Evolutionary conservation across 2,888 invertebrate genomes (phyloP), one percentile per base, ranked within the genome.

Genomic region (Psylliodes chrysocephalus): DNA sequence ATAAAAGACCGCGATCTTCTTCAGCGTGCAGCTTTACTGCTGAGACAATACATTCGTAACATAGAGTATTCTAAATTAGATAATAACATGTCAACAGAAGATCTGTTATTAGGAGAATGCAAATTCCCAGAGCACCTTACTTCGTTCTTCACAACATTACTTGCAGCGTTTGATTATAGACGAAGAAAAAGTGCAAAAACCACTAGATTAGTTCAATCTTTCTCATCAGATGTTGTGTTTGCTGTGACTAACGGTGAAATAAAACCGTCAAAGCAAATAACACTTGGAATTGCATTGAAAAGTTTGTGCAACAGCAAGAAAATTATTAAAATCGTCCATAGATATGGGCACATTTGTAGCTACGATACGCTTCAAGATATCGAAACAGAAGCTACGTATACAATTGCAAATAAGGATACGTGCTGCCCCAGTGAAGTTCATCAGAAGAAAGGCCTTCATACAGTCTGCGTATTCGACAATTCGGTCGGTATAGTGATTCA

Each of bases 391-490:
- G 51, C 51, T 4, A 64, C 63, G 2, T n/a, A n/a, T n/a, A 28
- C 28, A 28, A 28, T 28, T 28, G 4, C 8, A 6, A 4, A 28
- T 8, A 8, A 28, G 5, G 4, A 4, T 28, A 6, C 28, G 4
- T 28, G 28, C 28, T 28, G 28, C 28, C 8, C 28, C 28, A 6
- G 4, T n/a, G n/a, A n/a, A 46, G 46, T 38, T 28, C 69, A 7
- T 57, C 65, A 1, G 15, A 49, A 28, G 18, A 61, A 15, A 35
- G 28, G n/a, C 18, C 60, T 12, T 47, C 49, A 28, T 38, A 69
- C 66, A 33, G 71, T 66, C 30, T 46, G 70, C 30, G 69, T 70
- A 8, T 72, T 67, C 51, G 68, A 72, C 61, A 71, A 73, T 72
- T 69, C 19, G 71, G 73, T 61, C 35, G 72, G 51, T 73, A 33